Conservation (phyloP, 2,888 invertebrate species). For the Hesperia comma region DNA sequence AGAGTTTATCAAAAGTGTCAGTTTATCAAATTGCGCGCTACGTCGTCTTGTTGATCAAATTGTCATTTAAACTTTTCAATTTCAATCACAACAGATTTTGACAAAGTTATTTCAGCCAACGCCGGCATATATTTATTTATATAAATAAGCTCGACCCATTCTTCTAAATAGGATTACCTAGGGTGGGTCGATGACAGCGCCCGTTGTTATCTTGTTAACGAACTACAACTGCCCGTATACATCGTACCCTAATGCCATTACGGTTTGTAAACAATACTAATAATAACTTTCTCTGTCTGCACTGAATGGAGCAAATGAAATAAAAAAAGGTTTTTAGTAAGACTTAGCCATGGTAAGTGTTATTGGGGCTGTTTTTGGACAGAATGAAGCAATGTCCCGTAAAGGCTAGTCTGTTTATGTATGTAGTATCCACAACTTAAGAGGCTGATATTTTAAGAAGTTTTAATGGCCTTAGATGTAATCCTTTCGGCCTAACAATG, state of each 20-base stretch:
- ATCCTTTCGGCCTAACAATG: too few species aligned
- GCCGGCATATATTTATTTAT: neutral
- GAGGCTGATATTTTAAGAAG: too few species aligned
- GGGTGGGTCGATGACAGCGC: slow-evolving; percentile 21
- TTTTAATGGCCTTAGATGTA: too few species aligned
- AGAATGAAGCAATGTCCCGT: too few species aligned
- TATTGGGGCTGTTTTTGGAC: too few species aligned
- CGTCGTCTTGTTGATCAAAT: too few species aligned
- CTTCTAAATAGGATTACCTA: slow-evolving; percentile 26
- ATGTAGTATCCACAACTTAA: too few species aligned
- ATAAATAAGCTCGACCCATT: slow-evolving; percentile 7
- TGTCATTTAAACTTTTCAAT: neutral
- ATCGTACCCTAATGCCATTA: slow-evolving; percentile 6
- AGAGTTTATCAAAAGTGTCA: too few species aligned
- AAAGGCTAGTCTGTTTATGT: too few species aligned
- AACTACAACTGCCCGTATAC: neutral
- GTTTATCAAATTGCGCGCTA: too few species aligned
- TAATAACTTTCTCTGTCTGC: neutral
- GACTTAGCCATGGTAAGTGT: too few species aligned
- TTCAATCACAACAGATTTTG: neutral
- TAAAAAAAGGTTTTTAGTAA: neutral
- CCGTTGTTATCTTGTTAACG: slow-evolving; percentile 21
- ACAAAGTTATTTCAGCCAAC: neutral
- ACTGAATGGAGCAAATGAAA: neutral
- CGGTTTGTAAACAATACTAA: slow-evolving; percentile 6